Conservation (phyloP, 2,113 vertebrate species). For the Sterrhoptilus dennistouni region DNA sequence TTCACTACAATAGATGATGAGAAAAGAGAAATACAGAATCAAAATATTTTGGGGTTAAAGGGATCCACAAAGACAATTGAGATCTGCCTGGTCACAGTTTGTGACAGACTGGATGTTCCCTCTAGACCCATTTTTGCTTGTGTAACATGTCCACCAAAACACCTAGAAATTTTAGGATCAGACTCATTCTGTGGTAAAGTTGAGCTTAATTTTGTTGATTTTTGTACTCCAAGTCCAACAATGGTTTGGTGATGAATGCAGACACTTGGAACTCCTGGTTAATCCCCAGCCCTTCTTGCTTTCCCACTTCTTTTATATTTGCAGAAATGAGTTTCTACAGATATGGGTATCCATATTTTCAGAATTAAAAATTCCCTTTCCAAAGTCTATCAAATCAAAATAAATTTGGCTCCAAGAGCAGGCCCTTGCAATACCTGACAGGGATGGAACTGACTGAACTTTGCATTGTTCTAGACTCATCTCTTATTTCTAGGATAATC, state of each 20-base stretch:
- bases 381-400: neutral
- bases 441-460: neutral
- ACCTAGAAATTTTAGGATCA: neutral
- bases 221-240: neutral
- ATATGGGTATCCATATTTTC: neutral
- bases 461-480: neutral
- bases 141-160: neutral
- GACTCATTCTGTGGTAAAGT: neutral
- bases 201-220: neutral
- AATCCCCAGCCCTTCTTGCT: neutral
- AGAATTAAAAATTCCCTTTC: neutral
- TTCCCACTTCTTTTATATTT: neutral
- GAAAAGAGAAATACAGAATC: neutral
- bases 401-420: neutral
- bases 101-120: neutral
- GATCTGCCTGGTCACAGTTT: too few relatives aligned
- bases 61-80: too few relatives aligned
- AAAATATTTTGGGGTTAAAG: neutral
- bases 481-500: neutral
- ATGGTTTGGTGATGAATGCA: neutral
- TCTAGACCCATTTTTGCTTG: neutral
- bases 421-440: neutral
- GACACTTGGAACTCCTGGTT: neutral
- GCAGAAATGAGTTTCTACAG: neutral
- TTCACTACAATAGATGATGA: neutral